These are phyloP conservation scores for Callosobruchus maculatus DNA, from an alignment of 2,888 invertebrate species.

Conservation along the genomic window DNA sequence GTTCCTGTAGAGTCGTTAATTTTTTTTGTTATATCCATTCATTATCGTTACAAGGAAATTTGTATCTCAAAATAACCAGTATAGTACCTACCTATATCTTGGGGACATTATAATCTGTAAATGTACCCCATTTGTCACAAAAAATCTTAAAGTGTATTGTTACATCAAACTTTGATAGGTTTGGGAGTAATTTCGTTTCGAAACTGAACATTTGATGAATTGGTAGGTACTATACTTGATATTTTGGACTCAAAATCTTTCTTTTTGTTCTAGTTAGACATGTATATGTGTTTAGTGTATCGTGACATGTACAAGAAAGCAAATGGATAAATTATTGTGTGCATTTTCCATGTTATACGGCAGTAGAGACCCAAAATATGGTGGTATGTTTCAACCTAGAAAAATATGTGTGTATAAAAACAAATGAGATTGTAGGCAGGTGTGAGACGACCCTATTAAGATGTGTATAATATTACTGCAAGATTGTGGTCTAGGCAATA, in stretches of 20 bases:
- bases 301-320: background rate
- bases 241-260: background rate
- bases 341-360: background rate
- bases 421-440: background rate
- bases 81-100: no score
- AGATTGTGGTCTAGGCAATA: conserved; percentile 53
- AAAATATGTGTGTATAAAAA: background rate
- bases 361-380: background rate
- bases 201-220: no score
- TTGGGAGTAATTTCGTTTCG: no score
- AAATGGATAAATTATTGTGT: background rate
- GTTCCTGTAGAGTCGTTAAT: no score
- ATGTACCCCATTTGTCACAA: no score
- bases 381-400: background rate
- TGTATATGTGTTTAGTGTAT: background rate
- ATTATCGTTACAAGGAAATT: no score
- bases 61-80: no score
- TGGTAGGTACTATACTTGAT: background rate
- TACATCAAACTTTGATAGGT: no score
- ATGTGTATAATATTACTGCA: conserved; percentile 43
- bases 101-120: no score
- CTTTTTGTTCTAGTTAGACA: background rate
- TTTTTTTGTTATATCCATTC: no score
- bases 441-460: conserved; percentile 49
- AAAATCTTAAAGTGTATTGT: no score